Evolutionary conservation across 2,113 vertebrate genomes (phyloP), one percentile per base, ranked within the genome.

Genomic region (Bettongia penicillata): DNA sequence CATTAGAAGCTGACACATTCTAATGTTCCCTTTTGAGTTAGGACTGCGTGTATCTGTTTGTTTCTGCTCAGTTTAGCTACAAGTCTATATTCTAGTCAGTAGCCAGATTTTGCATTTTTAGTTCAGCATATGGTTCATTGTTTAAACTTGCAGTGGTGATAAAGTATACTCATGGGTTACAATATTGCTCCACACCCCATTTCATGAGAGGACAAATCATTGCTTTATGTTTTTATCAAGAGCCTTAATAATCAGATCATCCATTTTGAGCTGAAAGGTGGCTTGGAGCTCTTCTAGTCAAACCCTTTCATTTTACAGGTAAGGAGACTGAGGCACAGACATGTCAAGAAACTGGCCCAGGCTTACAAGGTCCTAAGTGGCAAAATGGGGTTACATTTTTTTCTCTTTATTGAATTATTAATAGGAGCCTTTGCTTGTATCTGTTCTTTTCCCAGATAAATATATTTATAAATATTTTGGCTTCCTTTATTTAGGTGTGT

Each of bases 401-500:
- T 23, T 43, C 68, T 7, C 16, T 22, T 43, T 84, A 84, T 43
- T 43, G n/a, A 2, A 84, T 84, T 84, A 19, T 8, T 84, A 84
- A 84, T 84, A 43, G n/a, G n/a, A 84, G n/a, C n/a, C n/a, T 49
- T 96, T 43, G 47, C 51, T 94, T 37, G 47, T 23, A 11, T 57
- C 24, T 94, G 28, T 93, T 10, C 50, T 50, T 53, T n/a, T n/a
- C 28, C 93, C 51, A 57, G 68, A 12, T 8, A 37, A 91, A 52
- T 48, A 31, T 68, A 51, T 93, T 94, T 28, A 43, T 92, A 90
- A 91, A 14, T 94, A 26, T 96, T 92, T 97, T 95, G 93, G 22
- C 84, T 95, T 97, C 31, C 93, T 97, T 94, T 94, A 51, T 1
- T 5, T 98, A 99, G 99, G 97, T 12, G 77, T 97, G 91, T 95